Evolutionary conservation across 2,888 invertebrate genomes (phyloP), one percentile per base, ranked within the genome.

Genomic region (Andricus curvator): DNA sequence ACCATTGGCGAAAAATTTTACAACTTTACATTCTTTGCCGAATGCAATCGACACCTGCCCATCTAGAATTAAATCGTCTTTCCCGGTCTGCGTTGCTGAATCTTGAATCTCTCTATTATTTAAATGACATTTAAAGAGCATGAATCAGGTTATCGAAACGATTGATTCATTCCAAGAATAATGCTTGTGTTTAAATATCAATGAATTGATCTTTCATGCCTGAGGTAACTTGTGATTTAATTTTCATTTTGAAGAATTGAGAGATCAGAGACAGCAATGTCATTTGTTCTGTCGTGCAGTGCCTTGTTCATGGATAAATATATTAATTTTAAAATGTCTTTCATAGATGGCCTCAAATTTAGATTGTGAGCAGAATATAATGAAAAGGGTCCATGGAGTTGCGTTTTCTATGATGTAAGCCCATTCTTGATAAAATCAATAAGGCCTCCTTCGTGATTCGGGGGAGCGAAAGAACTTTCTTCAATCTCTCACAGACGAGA

Each of bases 251-350:
- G n/a, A 41, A 64, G n/a, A 6, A 48, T 66, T 66, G 29, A 44
- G 33, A 48, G 64, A 78, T 70, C 64, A 13, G 41, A 70, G 3
- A 25, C 83, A 84, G 81, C 83, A 84, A 87, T 78, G 82, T 81
- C 82, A 85, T 83, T 82, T 85, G 86, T 85, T 86, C 86, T 88
- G 88, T 89, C 89, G 88, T 89, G 88, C 91, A 91, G 91, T 92
- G 91, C 91, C 91, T 92, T 92, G 91, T 91, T 89, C 89, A 88
- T 89, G 89, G 86, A 88, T 89, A 89, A 88, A 90, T 88, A 89
- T 89, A 90, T 88, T 89, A 88, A 88, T 89, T 89, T 88, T 88
- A 87, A 87, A 78, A 70, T 78, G 82, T 80, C 60, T 51, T 48
- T 64, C 37, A n/a, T 81, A 80, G 44, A 70, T 66, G 44, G 78